Evolutionary conservation across 2,797 vertebrate genomes (phyloP).

Genomic region (Pelobates cultripes): DNA sequence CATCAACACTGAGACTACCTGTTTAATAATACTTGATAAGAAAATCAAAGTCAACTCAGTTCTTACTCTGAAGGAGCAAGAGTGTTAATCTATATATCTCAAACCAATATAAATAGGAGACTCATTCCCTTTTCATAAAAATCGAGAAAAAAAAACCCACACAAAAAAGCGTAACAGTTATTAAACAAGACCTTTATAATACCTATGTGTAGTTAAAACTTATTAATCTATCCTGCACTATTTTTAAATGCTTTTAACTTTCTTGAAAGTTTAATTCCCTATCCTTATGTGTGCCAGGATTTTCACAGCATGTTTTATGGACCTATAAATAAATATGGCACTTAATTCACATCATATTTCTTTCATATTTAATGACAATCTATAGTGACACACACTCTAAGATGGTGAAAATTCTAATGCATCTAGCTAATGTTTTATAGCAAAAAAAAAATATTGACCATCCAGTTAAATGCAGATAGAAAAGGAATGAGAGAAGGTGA

Average conservation of each 20-base stretch:
- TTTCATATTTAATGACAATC: conserved; percentile 77
- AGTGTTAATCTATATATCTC: conserved; percentile 62
- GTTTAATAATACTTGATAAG: not conserved
- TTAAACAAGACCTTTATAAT: conserved; percentile 71
- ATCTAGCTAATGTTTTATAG: conserved; percentile 81
- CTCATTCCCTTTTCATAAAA: conserved; percentile 76
- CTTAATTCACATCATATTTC: conserved; percentile 77
- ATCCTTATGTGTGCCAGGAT: conserved; percentile 79
- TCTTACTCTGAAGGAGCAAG: not conserved
- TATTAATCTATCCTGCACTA: conserved; percentile 75
- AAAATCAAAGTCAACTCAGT: not conserved
- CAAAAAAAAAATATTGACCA: conserved; percentile 82
- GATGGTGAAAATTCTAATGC: conserved; percentile 77
- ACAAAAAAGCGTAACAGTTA: conserved; percentile 64
- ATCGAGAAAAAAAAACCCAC: conserved; percentile 52
- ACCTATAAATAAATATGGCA: conserved; percentile 81
- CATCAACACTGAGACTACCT: too few relatives aligned
- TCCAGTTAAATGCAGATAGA: conserved; percentile 75
- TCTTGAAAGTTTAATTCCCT: conserved; percentile 76
- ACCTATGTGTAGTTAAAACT: conserved; percentile 70
- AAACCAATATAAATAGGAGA: conserved; percentile 75
- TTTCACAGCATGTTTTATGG: conserved; percentile 77
- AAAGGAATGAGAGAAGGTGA: conserved; percentile 62
- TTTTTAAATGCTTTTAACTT: conserved; percentile 81
- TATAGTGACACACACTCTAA: conserved; percentile 71